Percentiles rank a stretch among this genome's conserved stretches.
Evolutionary conservation across 1,140 invertebrate genomes (phyloP).

Genomic region (Ctenoplectra terminalis): DNA sequence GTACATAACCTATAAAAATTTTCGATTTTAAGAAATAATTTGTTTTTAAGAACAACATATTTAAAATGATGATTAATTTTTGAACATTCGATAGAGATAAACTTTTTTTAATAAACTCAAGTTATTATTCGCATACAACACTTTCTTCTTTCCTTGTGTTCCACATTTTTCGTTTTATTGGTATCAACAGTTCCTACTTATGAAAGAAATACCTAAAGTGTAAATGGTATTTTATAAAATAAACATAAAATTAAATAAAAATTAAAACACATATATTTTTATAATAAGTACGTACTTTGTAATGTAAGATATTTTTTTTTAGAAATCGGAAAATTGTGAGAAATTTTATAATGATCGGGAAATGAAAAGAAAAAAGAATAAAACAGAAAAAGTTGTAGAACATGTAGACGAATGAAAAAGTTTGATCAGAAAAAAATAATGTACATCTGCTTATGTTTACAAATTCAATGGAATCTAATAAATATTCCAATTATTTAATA

Average conservation of each 20-base stretch:
- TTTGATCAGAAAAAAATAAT: neutral
- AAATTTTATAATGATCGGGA: neutral
- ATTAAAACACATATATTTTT: neutral
- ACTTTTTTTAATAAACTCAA: neutral
- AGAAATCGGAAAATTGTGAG: neutral
- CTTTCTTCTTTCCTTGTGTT: neutral
- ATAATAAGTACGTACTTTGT: neutral
- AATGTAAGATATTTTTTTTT: neutral
- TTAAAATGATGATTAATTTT: neutral
- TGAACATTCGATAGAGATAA: neutral
- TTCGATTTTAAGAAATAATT: conserved; percentile 14
- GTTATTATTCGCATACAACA: neutral
- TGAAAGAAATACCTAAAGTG: neutral
- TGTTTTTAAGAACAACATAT: conserved; percentile 52
- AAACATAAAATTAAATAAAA: neutral
- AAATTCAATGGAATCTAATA: neutral
- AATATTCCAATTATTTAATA: neutral
- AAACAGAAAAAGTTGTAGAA: neutral
- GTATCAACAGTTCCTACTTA: neutral
- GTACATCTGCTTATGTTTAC: neutral
- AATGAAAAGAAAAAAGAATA: neutral
- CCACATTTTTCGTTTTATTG: neutral
- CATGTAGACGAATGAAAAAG: neutral
- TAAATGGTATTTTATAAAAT: neutral
- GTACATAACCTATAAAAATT: conserved; percentile 20